Evolutionary conservation across 2,797 vertebrate species (phyloP), one percentile per base, ranked within the genome.

Genomic region (Halcyon leucocephala): DNA sequence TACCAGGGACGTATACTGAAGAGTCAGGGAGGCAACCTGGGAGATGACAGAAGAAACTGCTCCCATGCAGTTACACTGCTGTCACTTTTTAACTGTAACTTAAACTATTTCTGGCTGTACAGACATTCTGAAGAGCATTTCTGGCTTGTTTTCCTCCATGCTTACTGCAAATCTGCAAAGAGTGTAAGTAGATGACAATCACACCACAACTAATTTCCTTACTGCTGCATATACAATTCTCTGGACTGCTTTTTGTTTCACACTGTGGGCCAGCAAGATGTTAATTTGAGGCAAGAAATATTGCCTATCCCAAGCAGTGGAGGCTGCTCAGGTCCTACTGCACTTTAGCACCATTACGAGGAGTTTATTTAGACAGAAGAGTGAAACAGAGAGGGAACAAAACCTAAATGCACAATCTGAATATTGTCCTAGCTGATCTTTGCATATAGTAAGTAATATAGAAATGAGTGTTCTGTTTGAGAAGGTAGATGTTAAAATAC

Each of bases 131-230:
- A 90, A 91, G 72, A 91, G 37, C 66, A 42, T 73, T 85, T 37
- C 67, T 90, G 80, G 64, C 78, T 91, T 94, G 87, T 64, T 96
- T 95, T 91, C 76, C 61, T 67, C 72, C 78, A 21, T 31, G 69
- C 74, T 64, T 93, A 67, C 92, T 66, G 46, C 93, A 82, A 78
- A 61, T 44, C 76, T 77, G 54, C 93, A 78, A 94, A 86, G 91
- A 95, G 60, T 57, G 90, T 88, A 73, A 89, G 86, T 67, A 96
- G 91, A 89, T 79, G 97, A 98, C 98, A 98, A 98, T 98, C 98
- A 96, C 95, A 49, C 70, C 86, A 66, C 87, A 71, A 83, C 79
- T 28, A 4, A 44, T 26, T 70, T 44, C 74, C 58, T 86, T 62
- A 70, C 25, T 58, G 57, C 70, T 65, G 77, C 35, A 44, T 22